Base-by-base conservation (phyloP, 2,113 vertebrate species). In the Sinocyclocheilus maitianheensis region DNA sequence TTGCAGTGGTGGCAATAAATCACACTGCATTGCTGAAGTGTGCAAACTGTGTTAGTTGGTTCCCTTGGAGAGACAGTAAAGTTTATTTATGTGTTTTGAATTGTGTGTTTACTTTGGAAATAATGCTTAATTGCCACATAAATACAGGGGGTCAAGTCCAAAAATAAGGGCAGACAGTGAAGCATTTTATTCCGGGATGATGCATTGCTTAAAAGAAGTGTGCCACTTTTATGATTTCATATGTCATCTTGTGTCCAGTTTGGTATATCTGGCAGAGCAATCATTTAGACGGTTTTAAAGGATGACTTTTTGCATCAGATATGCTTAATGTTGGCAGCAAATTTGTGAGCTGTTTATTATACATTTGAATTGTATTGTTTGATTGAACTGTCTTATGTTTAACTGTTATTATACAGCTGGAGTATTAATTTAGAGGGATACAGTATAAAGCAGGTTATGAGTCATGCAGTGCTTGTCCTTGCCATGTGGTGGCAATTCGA, bases 401-500 rank as follows among this genome's bases (percentile, higher is more conserved):
- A 51, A 34, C 22, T 67, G 40, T 67, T 43, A 63, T 53, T 30
- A 20, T 37, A 58, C 53, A 11, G 76, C 16, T 37, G 51, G 24
- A 34, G 30, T 78, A 22, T 37, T 16, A 79, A 11, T 82, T 43
- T 51, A 22, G 14, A 22, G 7, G 14, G 11, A 18, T 30, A 48
- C 60, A 69, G 62, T 30, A 22, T 58, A 18, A 30, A 37, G 30
- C 24, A 22, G 18, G 18, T 83, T 74, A 5, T 74, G 83, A 53
- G n/a, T 4, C 7, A 58, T 89, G 85, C 77, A 84, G 81, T 87
- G 62, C 84, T 77, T 77, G 55, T 71, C 55, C 60, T 10, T 82
- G 81, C 89, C 89, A 88, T 89, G 81, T 86, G 89, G 86, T 90
- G 89, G 87, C 87, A 76, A 82, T 85, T 88, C n/a, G 14, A 86